phyloP scores from a whole-genome alignment of 2,888 invertebrate species.

The Scaptomyza cyrtandrae region DNA sequence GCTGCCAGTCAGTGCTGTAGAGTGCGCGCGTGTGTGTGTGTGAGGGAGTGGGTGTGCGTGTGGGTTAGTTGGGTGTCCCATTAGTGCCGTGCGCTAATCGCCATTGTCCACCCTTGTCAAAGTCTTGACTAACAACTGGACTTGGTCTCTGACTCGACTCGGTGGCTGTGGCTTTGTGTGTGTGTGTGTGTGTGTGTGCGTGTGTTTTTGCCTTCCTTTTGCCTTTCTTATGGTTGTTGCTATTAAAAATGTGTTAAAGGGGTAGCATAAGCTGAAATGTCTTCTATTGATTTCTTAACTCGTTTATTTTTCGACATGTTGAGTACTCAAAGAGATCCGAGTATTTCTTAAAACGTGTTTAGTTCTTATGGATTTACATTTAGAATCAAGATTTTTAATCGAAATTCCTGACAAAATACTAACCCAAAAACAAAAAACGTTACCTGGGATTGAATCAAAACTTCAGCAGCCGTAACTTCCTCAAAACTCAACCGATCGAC shows the following conservation, averaged over 20 bases:
- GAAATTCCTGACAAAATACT: not conserved
- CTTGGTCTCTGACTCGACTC: slow-evolving; percentile 29
- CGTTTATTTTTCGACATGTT: not conserved
- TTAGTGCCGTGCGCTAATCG: slow-evolving; percentile 77
- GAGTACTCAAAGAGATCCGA: too few relatives aligned
- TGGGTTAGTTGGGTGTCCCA: slow-evolving; percentile 48
- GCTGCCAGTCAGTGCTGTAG: slow-evolving; percentile 30
- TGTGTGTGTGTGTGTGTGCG: not conserved
- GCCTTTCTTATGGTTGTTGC: not conserved
- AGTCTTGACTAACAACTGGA: slow-evolving; percentile 41
- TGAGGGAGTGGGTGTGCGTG: not conserved
- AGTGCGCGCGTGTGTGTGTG: slow-evolving; percentile 8
- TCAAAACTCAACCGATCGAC: not conserved
- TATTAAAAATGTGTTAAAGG: not conserved
- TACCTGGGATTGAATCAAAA: not conserved
- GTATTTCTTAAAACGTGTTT: not conserved
- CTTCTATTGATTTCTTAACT: too few relatives aligned
- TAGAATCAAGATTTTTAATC: not conserved
- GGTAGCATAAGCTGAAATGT: not conserved
- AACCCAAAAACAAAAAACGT: not conserved
- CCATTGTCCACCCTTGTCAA: slow-evolving; percentile 80
- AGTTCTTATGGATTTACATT: not conserved
- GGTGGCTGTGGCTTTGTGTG: not conserved
- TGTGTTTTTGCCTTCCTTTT: not conserved
- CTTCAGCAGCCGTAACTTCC: not conserved